Base-by-base conservation (phyloP, 1,140 invertebrate species). In the Scaptodrosophila lebanonensis region DNA sequence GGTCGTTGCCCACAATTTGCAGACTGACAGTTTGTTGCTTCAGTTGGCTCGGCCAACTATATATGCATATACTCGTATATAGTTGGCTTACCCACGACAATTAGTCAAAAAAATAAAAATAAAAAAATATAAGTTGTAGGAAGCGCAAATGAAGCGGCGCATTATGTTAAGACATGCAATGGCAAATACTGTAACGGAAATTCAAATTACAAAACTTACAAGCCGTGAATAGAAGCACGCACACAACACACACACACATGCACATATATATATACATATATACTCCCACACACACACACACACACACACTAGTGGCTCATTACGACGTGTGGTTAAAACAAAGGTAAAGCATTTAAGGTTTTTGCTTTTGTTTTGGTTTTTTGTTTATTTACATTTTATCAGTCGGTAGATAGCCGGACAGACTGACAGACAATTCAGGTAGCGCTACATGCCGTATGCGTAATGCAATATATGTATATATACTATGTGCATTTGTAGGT, bases 131-230 rank as follows among this genome's bases (percentile, higher is more conserved):
- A 56, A 22, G 22, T 4, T 8, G 35, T 60, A 62, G 62, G 61
- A 66, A 73, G 64, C 47, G 58, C 53, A 63, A 52, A 52, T 77
- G 72, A 68, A 61, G 67, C 67, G 22, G 8, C 22, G 22, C 22
- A 25, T 25, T 25, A 4, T 25, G 3, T 8, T 8, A 25, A 25
- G 8, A 25, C 3, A 25, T 4, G 8, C 22, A 25, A 25, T 4
- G n/a, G 22, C 3, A 25, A 25, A 25, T 25, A 4, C 22, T 3
- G 3, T 25, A 77, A 79, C 63, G 58, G 53, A 71, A 77, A 79
- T 75, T 69, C 44, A 62, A 72, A 77, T 77, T 79, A 79, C 72
- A 77, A 77, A 62, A 77, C 50, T 63, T 56, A 70, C 71, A 54
- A 66, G 32, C 64, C 47, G 58, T 54, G 40, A 63, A 76, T 58